Evolutionary conservation across 2,888 invertebrate species (phyloP).

Genomic region (Ormyrus thymus): DNA sequence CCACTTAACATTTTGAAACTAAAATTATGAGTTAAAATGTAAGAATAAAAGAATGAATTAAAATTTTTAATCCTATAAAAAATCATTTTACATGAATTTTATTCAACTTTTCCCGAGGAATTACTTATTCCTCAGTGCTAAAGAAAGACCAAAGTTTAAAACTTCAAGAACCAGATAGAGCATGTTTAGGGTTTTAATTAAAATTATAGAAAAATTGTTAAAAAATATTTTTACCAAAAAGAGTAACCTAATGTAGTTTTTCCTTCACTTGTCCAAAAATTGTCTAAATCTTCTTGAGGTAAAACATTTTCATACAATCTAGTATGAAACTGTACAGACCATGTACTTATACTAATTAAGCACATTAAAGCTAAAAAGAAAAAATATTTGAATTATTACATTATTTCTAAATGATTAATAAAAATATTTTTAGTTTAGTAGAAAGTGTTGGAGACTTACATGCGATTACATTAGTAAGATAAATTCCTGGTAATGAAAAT

Average conservation of each 20-base stretch:
- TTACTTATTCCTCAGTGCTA: no score
- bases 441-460: slow-evolving; percentile 76
- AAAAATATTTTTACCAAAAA: slow-evolving; percentile 81
- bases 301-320: slow-evolving; percentile 89
- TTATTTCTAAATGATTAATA: not conserved
- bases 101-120: no score
- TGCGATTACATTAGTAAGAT: slow-evolving; percentile 86
- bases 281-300: slow-evolving; percentile 85
- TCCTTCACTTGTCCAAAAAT: slow-evolving; percentile 89
- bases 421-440: not conserved
- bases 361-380: slow-evolving; percentile 83
- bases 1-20: no score
- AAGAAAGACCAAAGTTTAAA: no score
- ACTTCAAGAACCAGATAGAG: no score
- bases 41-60: no score
- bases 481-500: slow-evolving; percentile 82
- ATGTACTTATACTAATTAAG: slow-evolving; percentile 85
- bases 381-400: slow-evolving; percentile 6
- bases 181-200: no score
- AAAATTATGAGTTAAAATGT: no score
- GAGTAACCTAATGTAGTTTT: slow-evolving; percentile 90
- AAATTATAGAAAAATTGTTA: not conserved
- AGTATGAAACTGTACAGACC: slow-evolving; percentile 89
- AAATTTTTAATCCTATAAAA: no score
- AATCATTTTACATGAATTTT: no score